These are phyloP conservation scores for Agrenia bidenticulata DNA, from an alignment of 2,888 invertebrate species.

Conservation along the genomic window DNA sequence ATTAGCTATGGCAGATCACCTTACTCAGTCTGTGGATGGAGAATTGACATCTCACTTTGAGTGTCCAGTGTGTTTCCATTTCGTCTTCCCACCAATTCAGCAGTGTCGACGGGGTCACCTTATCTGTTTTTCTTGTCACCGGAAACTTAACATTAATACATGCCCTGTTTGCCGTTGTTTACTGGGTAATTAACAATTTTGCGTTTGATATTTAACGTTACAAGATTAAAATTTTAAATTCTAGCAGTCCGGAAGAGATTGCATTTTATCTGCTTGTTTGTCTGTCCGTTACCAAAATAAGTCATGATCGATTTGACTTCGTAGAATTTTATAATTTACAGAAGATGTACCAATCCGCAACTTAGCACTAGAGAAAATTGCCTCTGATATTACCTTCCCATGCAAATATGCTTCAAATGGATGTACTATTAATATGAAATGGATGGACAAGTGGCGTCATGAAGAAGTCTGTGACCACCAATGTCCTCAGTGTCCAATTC, in stretches of 20 bases:
- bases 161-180: constrained; percentile 17
- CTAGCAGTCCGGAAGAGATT: not conserved
- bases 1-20: too few species aligned
- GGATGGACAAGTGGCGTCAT: constrained; percentile 12
- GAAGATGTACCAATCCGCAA: constrained; percentile 16
- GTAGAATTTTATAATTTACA: too few species aligned
- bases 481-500: constrained; percentile 18
- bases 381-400: not conserved
- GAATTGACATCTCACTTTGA: constrained; percentile 11
- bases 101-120: constrained; percentile 30
- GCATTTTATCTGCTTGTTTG: not conserved
- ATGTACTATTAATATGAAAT: constrained; percentile 13
- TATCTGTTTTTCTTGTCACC: constrained; percentile 19
- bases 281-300: too few species aligned
- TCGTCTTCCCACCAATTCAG: constrained; percentile 15
- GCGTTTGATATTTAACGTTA: not conserved
- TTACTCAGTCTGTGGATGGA: too few species aligned
- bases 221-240: not conserved
- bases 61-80: constrained; percentile 29
- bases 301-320: too few species aligned
- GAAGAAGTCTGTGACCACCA: constrained; percentile 17
- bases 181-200: constrained; percentile 10
- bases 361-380: constrained; percentile 24
- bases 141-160: too few species aligned
- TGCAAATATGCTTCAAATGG: constrained; percentile 24